These are phyloP conservation scores for Cotesia chilonis DNA, from an alignment of 1,140 invertebrate species.

Conservation along the genomic window DNA sequence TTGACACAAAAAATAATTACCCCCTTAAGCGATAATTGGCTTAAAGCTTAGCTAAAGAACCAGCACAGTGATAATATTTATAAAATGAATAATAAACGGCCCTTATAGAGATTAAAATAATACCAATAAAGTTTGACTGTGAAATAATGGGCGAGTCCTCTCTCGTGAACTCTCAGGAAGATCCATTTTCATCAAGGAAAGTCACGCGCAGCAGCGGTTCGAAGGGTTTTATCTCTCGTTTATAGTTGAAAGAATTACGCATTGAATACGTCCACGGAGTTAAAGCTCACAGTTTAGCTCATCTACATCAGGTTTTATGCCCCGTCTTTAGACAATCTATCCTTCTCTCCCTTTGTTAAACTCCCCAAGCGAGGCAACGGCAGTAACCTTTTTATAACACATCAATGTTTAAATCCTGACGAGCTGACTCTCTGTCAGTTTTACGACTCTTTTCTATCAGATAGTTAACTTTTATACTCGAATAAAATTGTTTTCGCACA, in stretches of 20 bases:
- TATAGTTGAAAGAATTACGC: constrained; percentile 19
- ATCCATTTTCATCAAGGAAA: not conserved
- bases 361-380: not conserved
- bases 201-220: not conserved
- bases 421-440: not conserved
- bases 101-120: no score
- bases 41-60: no score
- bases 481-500: constrained; percentile 7
- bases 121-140: no score
- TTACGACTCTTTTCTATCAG: constrained; percentile 6
- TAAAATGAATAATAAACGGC: no score
- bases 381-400: constrained; percentile 19
- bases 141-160: no score
- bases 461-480: not conserved
- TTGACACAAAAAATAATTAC: no score
- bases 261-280: constrained; percentile 22
- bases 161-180: not conserved
- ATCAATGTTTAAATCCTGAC: constrained; percentile 17
- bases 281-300: constrained; percentile 13
- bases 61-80: no score
- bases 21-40: no score
- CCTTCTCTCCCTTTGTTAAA: constrained; percentile 7
- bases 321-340: not conserved
- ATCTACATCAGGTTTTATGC: constrained; percentile 9
- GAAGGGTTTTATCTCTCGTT: constrained; percentile 3